Evolutionary conservation across 2,113 vertebrate species (phyloP), one percentile per base, ranked within the genome.

Genomic region (Nycticebus coucang): DNA sequence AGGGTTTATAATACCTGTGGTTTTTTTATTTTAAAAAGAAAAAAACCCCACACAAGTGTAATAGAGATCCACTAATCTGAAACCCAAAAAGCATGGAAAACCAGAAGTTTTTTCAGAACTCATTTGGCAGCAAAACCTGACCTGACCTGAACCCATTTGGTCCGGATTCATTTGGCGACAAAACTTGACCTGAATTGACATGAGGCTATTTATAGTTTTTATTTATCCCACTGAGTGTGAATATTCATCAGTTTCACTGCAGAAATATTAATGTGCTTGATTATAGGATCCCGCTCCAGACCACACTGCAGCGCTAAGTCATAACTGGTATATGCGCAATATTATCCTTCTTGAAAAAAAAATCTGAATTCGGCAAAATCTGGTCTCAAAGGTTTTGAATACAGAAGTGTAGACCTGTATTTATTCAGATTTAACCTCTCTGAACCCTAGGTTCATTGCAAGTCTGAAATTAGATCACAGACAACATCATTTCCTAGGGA

Each of bases 161-260:
- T 91, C 91, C 77, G 80, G 90, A 96, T 84, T 94, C 80, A 28
- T 89, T 81, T 93, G 83, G 91, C 55, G 5, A 96, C 82, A 89
- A 88, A 93, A 93, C 21, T 37, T 41, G 87, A 96, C 93, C 96
- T 95, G 95, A 96, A 92, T 75, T 95, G 95, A 97, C 95, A 94
- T 26, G 45, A 95, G 37, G 66, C 84, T 97, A 97, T 97, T 96
- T 93, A 96, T 96, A 96, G 96, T 33, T 94, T 96, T 91, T 94
- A 94, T 95, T 96, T 96, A 91, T 94, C 81, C 94, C 89, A 92
- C 95, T 80, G 66, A 93, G 95, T 91, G 93, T 97, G 93, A 97
- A 97, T 96, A 97, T 97, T 97, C 95, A 98, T 97, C 95, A 96
- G 75, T 77, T 91, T 88, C 66, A 89, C 71, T 93, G 80, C 59